These are phyloP conservation scores for Acanthurus leucopareius DNA, from an alignment of 2,797 vertebrate genomes.

Conservation along the genomic window DNA sequence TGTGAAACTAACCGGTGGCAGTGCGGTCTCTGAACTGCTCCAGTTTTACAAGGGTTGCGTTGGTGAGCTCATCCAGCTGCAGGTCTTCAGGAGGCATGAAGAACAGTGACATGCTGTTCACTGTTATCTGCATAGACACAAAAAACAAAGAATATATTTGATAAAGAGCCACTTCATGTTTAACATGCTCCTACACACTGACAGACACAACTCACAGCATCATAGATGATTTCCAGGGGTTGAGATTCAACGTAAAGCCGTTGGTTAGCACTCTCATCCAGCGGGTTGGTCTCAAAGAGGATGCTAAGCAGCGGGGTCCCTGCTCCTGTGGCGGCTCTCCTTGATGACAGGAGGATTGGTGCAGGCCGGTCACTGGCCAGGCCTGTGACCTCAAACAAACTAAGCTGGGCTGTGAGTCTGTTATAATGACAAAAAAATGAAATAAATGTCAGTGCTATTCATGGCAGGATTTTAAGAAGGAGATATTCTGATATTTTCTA, in stretches of 20 bases:
- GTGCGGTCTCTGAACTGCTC: slow-evolving; percentile 98
- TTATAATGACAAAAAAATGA: slow-evolving; percentile 5
- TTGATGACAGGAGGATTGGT: slow-evolving; percentile 91
- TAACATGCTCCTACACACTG: slow-evolving; percentile 46
- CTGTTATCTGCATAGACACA: slow-evolving; percentile 87
- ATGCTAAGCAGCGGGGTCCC: slow-evolving; percentile 89
- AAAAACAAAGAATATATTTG: slow-evolving; percentile 23
- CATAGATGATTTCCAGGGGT: slow-evolving; percentile 96
- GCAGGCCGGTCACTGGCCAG: slow-evolving; percentile 81
- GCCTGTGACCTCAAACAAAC: slow-evolving; percentile 93
- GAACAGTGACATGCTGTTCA: slow-evolving; percentile 94
- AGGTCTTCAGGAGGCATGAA: slow-evolving; percentile 94
- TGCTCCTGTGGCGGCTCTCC: slow-evolving; percentile 82
- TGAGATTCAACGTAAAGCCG: slow-evolving; percentile 93
- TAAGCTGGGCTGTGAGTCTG: slow-evolving; percentile 91
- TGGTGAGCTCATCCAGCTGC: slow-evolving; percentile 93
- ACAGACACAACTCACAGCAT: slow-evolving; percentile 90
- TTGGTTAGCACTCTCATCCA: slow-evolving; percentile 91
- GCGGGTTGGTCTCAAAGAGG: slow-evolving; percentile 96
- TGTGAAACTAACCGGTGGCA: slow-evolving; percentile 89
- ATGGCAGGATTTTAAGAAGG: slow-evolving; percentile 1
- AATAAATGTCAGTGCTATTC: slow-evolving; percentile 19
- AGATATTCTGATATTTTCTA: not conserved
- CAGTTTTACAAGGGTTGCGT: slow-evolving; percentile 95
- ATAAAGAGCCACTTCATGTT: not conserved